Evolutionary conservation across 2,797 vertebrate genomes (phyloP).

Genomic region (Carapus acus): DNA sequence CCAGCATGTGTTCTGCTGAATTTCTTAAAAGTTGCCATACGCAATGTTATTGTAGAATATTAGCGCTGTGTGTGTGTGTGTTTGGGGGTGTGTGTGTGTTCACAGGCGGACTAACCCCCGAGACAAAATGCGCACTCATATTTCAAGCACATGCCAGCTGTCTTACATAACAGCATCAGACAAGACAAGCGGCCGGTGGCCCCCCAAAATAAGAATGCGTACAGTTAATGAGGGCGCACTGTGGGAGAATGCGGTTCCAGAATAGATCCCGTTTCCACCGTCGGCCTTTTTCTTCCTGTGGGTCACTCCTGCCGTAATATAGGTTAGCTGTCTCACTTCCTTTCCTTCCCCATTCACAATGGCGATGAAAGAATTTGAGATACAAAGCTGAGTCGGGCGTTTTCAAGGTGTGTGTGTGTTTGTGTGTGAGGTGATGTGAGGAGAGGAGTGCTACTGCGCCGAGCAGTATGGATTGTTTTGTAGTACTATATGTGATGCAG

Average conservation of each 20-base stretch:
- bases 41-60: conserved; percentile 22
- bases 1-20: conserved; percentile 12
- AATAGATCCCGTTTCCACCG: conserved; percentile 68
- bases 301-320: conserved; percentile 67
- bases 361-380: conserved; percentile 27
- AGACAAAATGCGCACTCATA: conserved; percentile 53
- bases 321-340: conserved; percentile 18
- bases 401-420: not conserved
- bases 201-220: conserved; percentile 62
- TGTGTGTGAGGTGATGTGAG: too few relatives aligned
- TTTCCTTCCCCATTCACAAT: conserved; percentile 22
- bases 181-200: conserved; percentile 52
- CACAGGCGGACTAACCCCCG: conserved; percentile 37
- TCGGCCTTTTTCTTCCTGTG: conserved; percentile 55
- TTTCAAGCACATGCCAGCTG: conserved; percentile 61
- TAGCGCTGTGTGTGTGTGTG: conserved; percentile 5
- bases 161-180: conserved; percentile 69
- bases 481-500: too few relatives aligned
- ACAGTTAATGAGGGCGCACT: conserved; percentile 66
- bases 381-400: conserved; percentile 3
- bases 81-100: conserved; percentile 21
- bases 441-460: too few relatives aligned
- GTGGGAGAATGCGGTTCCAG: conserved; percentile 57
- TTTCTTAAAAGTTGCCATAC: conserved; percentile 16
- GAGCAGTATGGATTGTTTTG: too few relatives aligned